Conservation (phyloP, 2,888 invertebrate species). For the Drepanosiphum platanoidis region DNA sequence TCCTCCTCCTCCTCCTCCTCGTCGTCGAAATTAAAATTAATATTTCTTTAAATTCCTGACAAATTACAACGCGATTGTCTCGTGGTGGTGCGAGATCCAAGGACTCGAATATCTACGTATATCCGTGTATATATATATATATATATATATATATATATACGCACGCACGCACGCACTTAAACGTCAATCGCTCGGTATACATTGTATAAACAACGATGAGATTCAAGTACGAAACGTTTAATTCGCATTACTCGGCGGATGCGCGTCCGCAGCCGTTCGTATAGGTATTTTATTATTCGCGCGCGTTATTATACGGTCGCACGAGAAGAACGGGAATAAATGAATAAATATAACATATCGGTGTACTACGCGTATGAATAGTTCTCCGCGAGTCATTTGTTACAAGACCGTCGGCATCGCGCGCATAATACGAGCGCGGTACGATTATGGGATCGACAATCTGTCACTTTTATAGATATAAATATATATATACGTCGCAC, state of each 20-base stretch:
- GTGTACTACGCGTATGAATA: slow-evolving; percentile 9
- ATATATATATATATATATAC: background rate
- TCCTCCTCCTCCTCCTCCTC: background rate
- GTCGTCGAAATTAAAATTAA: background rate
- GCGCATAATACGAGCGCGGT: too few relatives aligned
- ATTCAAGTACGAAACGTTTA: slow-evolving; percentile 48
- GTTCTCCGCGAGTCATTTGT: slow-evolving; percentile 20
- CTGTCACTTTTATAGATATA: slow-evolving; percentile 2
- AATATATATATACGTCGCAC: too few relatives aligned
- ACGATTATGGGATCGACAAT: slow-evolving; percentile 12
- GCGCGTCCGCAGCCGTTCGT: background rate
- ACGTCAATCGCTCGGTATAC: background rate
- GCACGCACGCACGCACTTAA: background rate
- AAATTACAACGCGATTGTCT: background rate
- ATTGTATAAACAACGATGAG: background rate
- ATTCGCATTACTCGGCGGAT: slow-evolving; percentile 21
- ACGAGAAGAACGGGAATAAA: background rate
- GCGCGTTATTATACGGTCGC: too few relatives aligned
- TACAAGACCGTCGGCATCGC: background rate
- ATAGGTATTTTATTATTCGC: too few relatives aligned
- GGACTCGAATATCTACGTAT: background rate
- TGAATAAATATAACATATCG: background rate
- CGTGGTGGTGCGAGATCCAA: background rate
- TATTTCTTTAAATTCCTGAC: background rate
- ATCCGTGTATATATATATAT: background rate